A percentile compares a stretch with the other conserved stretches of the same genome.
Conservation (phyloP, 2,888 invertebrate species). For the Brachyptera risi region DNA sequence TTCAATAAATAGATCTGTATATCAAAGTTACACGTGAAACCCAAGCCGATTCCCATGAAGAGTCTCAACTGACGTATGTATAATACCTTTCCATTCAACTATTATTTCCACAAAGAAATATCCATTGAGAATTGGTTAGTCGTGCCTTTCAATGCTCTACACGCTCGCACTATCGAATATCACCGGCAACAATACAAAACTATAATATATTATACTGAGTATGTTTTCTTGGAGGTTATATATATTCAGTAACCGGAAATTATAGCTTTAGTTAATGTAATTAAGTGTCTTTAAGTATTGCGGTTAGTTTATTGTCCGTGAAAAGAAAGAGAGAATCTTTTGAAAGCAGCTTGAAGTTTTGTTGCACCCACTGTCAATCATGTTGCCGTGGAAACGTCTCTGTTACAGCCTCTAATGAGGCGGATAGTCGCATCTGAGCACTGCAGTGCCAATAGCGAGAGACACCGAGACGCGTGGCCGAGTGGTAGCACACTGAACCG, state of each 20-base stretch:
- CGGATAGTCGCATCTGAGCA: too few species aligned
- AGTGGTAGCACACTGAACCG: too few species aligned
- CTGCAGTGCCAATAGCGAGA: too few species aligned
- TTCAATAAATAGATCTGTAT: too few species aligned
- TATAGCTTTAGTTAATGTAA: slow-evolving; percentile 25
- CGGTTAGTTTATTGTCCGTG: slow-evolving; percentile 1
- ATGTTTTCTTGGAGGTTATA: not conserved
- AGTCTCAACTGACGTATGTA: not conserved
- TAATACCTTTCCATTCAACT: not conserved
- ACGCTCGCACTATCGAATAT: not conserved
- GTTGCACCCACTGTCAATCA: slow-evolving; percentile 14
- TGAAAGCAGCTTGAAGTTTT: not conserved
- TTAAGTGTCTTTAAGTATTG: slow-evolving; percentile 17
- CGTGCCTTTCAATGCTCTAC: not conserved
- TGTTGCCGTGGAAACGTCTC: too few species aligned
- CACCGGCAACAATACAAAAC: not conserved
- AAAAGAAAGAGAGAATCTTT: slow-evolving; percentile 16
- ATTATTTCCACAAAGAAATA: not conserved
- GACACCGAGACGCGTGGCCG: too few species aligned
- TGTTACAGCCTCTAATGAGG: not conserved
- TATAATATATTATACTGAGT: not conserved
- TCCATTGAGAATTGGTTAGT: slow-evolving; percentile 16
- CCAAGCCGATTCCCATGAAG: not conserved
- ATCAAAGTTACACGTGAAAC: too few species aligned
- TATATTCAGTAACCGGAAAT: slow-evolving; percentile 20